Evolutionary conservation across 2,888 invertebrate species (phyloP), one percentile per base, ranked within the genome.

Genomic region (Ichneumoninae sp.): DNA sequence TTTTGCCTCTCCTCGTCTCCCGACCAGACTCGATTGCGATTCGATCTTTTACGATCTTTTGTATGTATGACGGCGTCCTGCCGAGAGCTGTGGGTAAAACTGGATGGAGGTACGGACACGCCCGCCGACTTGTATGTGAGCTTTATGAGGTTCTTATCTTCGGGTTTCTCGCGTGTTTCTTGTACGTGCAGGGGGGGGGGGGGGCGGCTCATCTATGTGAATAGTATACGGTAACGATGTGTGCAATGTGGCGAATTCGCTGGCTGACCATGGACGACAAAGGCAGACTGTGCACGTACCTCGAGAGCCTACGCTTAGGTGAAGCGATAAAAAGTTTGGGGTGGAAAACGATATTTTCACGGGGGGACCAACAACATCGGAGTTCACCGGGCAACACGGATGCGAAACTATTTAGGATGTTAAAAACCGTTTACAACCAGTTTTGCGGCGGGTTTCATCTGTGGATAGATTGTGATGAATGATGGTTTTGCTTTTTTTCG

Each of bases 31-130:
- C 66, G 71, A 70, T 84, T 84, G 60, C 82, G 44, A 79, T 82
- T 75, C 82, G 84, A 84, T 82, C 66, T 57, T 84, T 84, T 81
- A 82, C 81, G 81, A 82, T 84, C 78, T 47, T 66, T 79, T 71
- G 66, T 69, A 78, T 79, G 70, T 78, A 76, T 52, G 81, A 84
- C 71, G 71, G 71, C 52, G 84, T 82, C 82, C 79, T 71, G 82
- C 75, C 82, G 70, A 36, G 36, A 54, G 26, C 36, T 57, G 54
- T 72, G 69, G 66, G 33, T 65, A 54, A 22, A 81, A 70, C 10
- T 16, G 26, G 8, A 74, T n/a, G 40, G 1, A 16, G 52, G 50
- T 50, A 62, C 50, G 16, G 30, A n/a, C 16, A 36, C 44, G 54
- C 10, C 65, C 52, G 8, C 65, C 26, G 44, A 47, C 57, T 30